phyloP scores from a whole-genome alignment of 1,140 invertebrate species.

The Aphaenogaster rudis region DNA sequence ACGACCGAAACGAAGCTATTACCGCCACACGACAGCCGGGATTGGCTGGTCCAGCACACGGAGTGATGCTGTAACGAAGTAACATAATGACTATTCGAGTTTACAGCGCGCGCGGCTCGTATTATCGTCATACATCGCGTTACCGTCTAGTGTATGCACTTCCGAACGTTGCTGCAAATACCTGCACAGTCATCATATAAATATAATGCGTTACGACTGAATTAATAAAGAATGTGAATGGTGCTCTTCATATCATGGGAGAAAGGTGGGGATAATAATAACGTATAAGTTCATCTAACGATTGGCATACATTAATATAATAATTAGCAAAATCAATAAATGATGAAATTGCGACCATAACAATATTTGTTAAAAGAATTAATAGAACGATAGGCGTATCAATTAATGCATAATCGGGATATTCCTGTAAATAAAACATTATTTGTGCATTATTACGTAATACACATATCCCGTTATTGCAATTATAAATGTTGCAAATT shows the following conservation, averaged over 20 bases:
- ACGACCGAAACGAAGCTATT: constrained; percentile 19
- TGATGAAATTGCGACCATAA: background rate
- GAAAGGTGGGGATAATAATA: background rate
- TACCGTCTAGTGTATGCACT: background rate
- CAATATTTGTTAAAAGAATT: background rate
- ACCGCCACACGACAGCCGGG: background rate
- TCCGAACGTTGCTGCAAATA: background rate
- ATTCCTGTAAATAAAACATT: background rate
- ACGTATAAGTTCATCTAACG: background rate
- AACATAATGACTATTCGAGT: constrained; percentile 40
- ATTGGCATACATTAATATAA: background rate
- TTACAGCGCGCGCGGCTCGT: background rate
- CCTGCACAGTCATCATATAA: background rate
- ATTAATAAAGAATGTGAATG: constrained; percentile 4
- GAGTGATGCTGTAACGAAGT: constrained; percentile 32
- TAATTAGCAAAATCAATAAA: background rate
- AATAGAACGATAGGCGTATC: background rate
- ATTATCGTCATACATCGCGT: constrained; percentile 30
- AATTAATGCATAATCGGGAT: background rate
- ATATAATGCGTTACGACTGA: background rate
- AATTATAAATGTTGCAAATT: background rate
- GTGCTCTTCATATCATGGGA: background rate
- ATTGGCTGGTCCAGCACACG: background rate
- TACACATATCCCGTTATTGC: background rate
- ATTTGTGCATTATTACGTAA: background rate